Conservation (phyloP, 1,140 invertebrate genomes). For the Formica selysi region DNA sequence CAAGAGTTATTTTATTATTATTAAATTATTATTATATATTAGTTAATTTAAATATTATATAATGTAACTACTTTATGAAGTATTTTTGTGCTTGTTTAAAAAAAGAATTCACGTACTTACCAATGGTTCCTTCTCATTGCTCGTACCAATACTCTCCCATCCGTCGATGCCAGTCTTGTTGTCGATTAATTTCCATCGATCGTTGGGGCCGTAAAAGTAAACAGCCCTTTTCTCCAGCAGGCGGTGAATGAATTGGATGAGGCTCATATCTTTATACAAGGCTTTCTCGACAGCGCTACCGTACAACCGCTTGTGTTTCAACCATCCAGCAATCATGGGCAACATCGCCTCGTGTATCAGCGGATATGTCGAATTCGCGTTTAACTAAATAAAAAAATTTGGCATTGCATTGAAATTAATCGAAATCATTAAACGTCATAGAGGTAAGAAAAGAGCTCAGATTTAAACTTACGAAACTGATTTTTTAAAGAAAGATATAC, state of each 20-base stretch:
- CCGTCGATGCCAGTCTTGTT: constrained; percentile 85
- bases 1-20: too few relatives aligned
- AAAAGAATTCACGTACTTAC: constrained; percentile 39
- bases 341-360: constrained; percentile 85
- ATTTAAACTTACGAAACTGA: not conserved
- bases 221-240: constrained; percentile 87
- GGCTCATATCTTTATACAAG: constrained; percentile 87
- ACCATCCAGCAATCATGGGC: constrained; percentile 83
- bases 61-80: not conserved
- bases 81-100: not conserved
- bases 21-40: not conserved
- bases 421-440: not conserved
- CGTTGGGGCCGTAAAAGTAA: constrained; percentile 85
- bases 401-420: not conserved
- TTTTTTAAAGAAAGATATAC: not conserved
- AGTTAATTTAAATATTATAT: not conserved
- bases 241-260: constrained; percentile 87
- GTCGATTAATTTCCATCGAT: constrained; percentile 86
- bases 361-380: constrained; percentile 86
- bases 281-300: constrained; percentile 86
- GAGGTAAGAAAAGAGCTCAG: not conserved
- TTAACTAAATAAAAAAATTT: constrained; percentile 79
- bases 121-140: constrained; percentile 84
- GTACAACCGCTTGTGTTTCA: constrained; percentile 84
- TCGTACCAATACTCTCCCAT: constrained; percentile 87